Percentiles rank a stretch among this genome's conserved stretches.
These are phyloP conservation scores for Tokudaia muenninki DNA, from an alignment of 2,797 vertebrate genomes.

Conservation along the genomic window DNA sequence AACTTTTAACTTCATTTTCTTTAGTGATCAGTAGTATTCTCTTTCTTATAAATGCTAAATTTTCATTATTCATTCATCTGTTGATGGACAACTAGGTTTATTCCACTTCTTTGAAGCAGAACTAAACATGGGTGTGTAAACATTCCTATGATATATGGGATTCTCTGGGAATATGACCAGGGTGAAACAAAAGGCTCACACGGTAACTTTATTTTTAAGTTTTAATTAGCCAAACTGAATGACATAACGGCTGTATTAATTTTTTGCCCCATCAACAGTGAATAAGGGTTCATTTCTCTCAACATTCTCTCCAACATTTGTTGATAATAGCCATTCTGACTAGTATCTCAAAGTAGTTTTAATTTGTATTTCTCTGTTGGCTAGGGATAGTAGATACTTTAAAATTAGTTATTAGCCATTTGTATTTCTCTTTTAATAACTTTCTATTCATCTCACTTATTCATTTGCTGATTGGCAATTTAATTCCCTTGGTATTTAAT, in stretches of 20 bases:
- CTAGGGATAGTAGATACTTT: neutral
- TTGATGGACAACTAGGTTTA: neutral
- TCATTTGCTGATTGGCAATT: neutral
- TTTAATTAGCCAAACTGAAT: neutral
- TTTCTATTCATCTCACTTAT: neutral
- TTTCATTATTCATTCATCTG: neutral
- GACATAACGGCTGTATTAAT: neutral
- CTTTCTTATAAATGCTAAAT: neutral
- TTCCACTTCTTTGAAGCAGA: neutral
- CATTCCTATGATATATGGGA: neutral
- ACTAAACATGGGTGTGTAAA: neutral
- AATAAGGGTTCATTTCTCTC: neutral
- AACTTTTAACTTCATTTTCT: neutral
- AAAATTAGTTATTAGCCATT: neutral
- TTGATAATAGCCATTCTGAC: neutral
- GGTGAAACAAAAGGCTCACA: neutral
- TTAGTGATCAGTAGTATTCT: neutral
- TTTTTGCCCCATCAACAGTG: neutral
- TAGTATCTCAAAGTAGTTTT: neutral
- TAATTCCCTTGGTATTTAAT: neutral
- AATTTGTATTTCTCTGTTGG: neutral
- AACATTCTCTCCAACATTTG: neutral
- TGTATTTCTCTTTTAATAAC: neutral
- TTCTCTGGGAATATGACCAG: neutral
- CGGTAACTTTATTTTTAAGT: neutral